Conservation (phyloP, 64 coral and sea anemone genomes). For the Porites australiensis region DNA sequence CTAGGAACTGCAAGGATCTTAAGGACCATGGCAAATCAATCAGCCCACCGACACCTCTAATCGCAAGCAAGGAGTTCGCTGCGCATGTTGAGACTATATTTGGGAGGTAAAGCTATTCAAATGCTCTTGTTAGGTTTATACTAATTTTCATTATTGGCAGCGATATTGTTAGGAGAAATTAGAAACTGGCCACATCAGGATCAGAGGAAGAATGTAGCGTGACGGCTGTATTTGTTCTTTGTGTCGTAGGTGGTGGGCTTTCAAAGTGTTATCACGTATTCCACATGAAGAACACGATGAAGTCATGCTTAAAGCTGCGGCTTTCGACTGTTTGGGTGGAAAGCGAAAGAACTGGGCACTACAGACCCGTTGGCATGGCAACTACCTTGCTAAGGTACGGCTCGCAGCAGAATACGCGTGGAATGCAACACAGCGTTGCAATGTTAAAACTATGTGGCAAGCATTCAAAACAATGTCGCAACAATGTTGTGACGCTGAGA, state of each 20-base stretch:
- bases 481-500: no score
- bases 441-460: no score
- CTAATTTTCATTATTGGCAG: no score
- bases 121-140: no score
- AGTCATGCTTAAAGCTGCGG: slow-evolving; percentile 83
- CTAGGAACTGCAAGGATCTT: slow-evolving; percentile 59
- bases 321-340: slow-evolving; percentile 80
- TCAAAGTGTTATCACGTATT: slow-evolving; percentile 80
- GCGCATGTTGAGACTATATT: slow-evolving; percentile 35
- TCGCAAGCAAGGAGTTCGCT: slow-evolving; percentile 36
- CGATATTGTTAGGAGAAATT: no score
- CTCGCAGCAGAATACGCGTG: no score
- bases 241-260: slow-evolving; percentile 80
- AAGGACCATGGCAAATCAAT: slow-evolving; percentile 77
- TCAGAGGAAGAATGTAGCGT: background rate
- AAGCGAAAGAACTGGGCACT: slow-evolving; percentile 89
- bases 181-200: no score
- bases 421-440: no score
- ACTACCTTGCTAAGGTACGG: slow-evolving; percentile 83
- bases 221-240: background rate
- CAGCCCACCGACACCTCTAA: slow-evolving; percentile 44
- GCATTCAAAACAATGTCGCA: no score
- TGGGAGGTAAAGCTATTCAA: slow-evolving; percentile 44
- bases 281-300: slow-evolving; percentile 85
- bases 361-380: slow-evolving; percentile 82